phyloP scores from a whole-genome alignment of 2,113 vertebrate species.

The Heterotilapia buettikoferi region DNA sequence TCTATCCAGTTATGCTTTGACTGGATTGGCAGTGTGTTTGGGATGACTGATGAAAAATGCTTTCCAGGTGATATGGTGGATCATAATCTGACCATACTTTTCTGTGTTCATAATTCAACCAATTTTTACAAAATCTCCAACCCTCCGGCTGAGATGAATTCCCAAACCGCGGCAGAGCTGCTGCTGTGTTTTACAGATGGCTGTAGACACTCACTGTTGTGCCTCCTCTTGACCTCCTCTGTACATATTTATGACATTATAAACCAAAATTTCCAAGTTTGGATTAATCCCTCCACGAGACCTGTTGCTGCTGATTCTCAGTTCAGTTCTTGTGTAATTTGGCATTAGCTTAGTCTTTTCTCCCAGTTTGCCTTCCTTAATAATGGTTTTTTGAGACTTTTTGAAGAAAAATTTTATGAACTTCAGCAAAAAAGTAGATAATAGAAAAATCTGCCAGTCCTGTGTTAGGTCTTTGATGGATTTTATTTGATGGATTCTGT shows the following conservation, averaged over 20 bases:
- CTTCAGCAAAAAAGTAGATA: neutral
- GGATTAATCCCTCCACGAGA: neutral
- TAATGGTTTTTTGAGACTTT: neutral
- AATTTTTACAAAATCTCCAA: neutral
- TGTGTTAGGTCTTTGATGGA: neutral
- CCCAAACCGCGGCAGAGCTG: fast-evolving
- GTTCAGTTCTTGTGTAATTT: neutral
- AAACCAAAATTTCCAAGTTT: neutral
- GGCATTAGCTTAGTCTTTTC: neutral
- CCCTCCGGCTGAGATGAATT: neutral
- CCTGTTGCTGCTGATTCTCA: neutral
- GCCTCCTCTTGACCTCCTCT: neutral
- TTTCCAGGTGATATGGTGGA: neutral
- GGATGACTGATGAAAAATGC: neutral
- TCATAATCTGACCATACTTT: neutral
- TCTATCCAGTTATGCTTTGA: neutral
- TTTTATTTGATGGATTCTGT: neutral
- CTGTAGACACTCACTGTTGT: neutral
- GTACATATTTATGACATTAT: neutral
- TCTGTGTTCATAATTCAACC: neutral
- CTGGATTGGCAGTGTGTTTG: neutral
- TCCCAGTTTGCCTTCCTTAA: neutral
- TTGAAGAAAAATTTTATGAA: neutral
- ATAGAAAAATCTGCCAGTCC: neutral
- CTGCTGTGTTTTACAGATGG: neutral